A percentile compares a stretch with the other conserved stretches of the same genome.
Conservation (phyloP, 2,113 vertebrate species). For the Stictonetta naevosa region DNA sequence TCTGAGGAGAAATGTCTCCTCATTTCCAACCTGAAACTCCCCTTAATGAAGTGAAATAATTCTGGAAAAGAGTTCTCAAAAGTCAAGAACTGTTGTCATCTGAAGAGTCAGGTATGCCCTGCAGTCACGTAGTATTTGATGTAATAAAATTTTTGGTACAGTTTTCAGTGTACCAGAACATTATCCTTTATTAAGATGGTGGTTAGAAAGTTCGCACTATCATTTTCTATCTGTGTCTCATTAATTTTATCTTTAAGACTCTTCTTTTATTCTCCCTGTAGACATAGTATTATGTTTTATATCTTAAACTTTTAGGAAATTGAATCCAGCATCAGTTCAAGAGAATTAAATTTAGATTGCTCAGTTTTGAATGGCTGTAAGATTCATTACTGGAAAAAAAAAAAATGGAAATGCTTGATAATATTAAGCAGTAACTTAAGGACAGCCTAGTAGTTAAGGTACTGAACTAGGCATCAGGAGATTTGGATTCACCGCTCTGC, state of each 20-base stretch:
- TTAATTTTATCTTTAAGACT: constrained; percentile 34
- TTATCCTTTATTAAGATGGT: neutral
- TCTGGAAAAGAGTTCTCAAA: neutral
- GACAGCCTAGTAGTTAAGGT: neutral
- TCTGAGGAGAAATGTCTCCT: too few relatives aligned
- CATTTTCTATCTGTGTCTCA: constrained; percentile 28
- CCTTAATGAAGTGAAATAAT: neutral
- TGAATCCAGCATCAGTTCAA: constrained; percentile 21
- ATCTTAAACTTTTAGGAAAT: constrained; percentile 49
- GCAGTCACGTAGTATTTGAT: neutral
- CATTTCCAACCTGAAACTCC: too few relatives aligned
- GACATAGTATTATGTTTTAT: neutral
- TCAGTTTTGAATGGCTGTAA: neutral
- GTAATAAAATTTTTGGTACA: neutral
- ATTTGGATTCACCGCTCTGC: neutral
- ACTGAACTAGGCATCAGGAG: neutral
- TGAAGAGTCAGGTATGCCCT: neutral
- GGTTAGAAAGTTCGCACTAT: neutral
- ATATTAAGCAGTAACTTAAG: neutral
- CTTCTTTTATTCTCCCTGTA: neutral
- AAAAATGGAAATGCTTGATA: neutral
- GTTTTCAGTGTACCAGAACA: neutral
- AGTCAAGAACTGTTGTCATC: neutral
- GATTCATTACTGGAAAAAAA: neutral
- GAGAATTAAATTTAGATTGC: constrained; percentile 20